Evolutionary conservation across 2,888 invertebrate genomes (phyloP).

Genomic region (Linnaemya tessellans): DNA sequence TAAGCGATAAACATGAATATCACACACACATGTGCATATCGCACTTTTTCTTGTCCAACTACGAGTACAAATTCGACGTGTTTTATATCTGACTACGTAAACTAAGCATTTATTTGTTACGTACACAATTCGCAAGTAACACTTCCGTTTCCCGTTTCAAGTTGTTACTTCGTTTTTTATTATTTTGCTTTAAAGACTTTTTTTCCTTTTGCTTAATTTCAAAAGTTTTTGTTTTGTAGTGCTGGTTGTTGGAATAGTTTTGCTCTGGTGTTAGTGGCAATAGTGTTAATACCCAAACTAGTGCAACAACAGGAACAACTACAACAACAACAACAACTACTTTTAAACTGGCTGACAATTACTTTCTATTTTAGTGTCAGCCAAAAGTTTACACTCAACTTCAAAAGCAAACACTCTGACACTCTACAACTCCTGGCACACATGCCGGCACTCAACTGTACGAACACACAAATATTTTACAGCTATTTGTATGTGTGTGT

Average conservation of each 20-base stretch:
- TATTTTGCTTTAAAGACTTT: constrained; percentile 9
- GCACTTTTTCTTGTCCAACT: neutral
- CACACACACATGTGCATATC: neutral
- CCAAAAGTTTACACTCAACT: constrained; percentile 65
- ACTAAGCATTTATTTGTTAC: constrained; percentile 68
- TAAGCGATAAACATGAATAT: constrained; percentile 3
- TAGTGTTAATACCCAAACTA: constrained; percentile 51
- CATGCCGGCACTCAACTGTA: neutral
- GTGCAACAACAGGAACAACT: constrained; percentile 22
- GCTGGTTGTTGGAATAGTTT: constrained; percentile 17
- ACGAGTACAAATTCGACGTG: neutral
- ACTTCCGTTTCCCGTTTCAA: constrained; percentile 68
- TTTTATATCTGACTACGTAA: constrained; percentile 41
- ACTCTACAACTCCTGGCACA: neutral
- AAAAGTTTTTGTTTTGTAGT: constrained; percentile 30
- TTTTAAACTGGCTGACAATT: constrained; percentile 65
- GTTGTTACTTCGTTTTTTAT: constrained; percentile 2
- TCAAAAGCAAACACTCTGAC: constrained; percentile 40
- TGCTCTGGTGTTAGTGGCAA: constrained; percentile 40
- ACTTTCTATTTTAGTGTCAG: constrained; percentile 67
- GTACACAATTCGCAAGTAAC: constrained; percentile 65
- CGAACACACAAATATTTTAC: constrained; percentile 13
- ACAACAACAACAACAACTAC: constrained; percentile 16
- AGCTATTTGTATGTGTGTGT: neutral
- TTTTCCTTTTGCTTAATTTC: constrained; percentile 10